phyloP scores from a whole-genome alignment of 1,140 invertebrate species.

The Drosophila tani region DNA sequence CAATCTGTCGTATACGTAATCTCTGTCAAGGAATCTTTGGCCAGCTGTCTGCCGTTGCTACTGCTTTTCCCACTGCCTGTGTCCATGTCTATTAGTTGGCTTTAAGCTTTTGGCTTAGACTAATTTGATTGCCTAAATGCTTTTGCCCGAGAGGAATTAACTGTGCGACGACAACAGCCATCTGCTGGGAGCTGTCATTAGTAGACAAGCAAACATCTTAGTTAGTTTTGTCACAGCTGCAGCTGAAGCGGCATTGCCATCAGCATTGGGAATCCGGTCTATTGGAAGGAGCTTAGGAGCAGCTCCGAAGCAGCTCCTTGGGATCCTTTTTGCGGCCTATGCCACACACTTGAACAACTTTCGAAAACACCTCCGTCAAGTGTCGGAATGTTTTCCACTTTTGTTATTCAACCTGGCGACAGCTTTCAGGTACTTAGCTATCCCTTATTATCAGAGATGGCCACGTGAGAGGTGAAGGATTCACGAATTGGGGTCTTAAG shows the following conservation, averaged over 20 bases:
- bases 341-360: conserved; percentile 49
- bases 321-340: conserved; percentile 9
- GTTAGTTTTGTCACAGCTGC: conserved; percentile 28
- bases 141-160: conserved; percentile 41
- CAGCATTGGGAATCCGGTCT: conserved; percentile 8
- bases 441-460: conserved; percentile 12
- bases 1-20: conserved; percentile 36
- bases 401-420: conserved; percentile 19
- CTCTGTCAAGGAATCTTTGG: conserved; percentile 2
- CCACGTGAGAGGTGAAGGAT: conserved; percentile 8
- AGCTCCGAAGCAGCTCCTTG: not conserved
- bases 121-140: conserved; percentile 54
- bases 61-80: not conserved
- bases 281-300: conserved; percentile 35
- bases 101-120: conserved; percentile 46
- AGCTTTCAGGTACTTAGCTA: conserved; percentile 25
- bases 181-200: conserved; percentile 46
- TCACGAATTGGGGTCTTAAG: too few relatives aligned
- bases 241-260: conserved; percentile 1
- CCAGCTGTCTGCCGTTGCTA: conserved; percentile 16
- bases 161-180: conserved; percentile 24
- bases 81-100: conserved; percentile 46
- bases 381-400: conserved; percentile 48
- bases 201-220: conserved; percentile 29
- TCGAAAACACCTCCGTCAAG: conserved; percentile 49